Percentiles rank a stretch among this genome's conserved stretches.
phyloP scores from a whole-genome alignment of 2,797 vertebrate species.

The Melanotaenia trifasciata region DNA sequence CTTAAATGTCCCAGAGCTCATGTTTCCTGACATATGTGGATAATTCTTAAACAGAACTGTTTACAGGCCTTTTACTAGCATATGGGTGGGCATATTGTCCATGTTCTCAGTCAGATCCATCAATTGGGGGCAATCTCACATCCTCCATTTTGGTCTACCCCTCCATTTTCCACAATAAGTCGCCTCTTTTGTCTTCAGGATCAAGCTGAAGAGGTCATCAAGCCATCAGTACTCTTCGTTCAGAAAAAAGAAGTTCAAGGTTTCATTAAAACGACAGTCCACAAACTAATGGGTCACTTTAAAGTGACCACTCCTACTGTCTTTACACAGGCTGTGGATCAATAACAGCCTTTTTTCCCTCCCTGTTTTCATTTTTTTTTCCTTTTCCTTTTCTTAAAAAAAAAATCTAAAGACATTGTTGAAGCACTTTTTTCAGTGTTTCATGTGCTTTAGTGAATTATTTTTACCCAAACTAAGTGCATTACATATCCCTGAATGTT shows the following conservation, averaged over 20 bases:
- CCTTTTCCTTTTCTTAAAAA: neutral
- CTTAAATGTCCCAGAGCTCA: too few species aligned
- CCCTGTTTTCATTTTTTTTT: neutral
- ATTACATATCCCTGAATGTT: neutral
- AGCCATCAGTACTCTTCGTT: neutral
- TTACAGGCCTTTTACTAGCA: too few species aligned
- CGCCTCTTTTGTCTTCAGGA: neutral
- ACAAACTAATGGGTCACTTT: neutral
- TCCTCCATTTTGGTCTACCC: too few species aligned
- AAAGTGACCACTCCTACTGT: neutral
- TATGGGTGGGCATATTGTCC: too few species aligned
- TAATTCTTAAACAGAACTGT: too few species aligned
- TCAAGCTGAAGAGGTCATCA: neutral
- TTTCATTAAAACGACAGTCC: neutral
- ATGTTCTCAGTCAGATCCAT: too few species aligned
- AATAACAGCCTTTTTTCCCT: neutral
- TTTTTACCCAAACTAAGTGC: neutral
- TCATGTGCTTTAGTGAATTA: neutral
- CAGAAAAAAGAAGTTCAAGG: neutral
- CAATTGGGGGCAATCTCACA: too few species aligned
- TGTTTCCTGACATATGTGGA: too few species aligned
- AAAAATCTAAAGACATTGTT: neutral
- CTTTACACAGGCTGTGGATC: neutral
- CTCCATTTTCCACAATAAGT: too few species aligned
- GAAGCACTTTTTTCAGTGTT: neutral